Conservation (phyloP, 2,113 vertebrate species). For the Irena cyanogastra region DNA sequence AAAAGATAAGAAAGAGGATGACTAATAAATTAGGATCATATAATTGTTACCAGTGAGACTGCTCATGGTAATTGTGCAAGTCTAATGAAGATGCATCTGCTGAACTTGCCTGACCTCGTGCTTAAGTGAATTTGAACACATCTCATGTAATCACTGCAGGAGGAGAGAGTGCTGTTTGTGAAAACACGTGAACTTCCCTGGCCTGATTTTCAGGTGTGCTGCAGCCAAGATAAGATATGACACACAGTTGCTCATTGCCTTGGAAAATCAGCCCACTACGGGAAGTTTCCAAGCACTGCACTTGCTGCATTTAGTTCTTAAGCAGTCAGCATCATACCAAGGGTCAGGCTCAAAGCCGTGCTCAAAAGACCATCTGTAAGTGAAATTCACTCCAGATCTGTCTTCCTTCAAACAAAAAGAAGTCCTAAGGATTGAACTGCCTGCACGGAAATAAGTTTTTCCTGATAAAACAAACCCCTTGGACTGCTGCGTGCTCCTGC, state of each 20-base stretch:
- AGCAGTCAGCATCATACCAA: conserved; percentile 41
- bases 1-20: not conserved
- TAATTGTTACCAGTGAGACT: not conserved
- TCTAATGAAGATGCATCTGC: not conserved
- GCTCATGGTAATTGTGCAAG: not conserved
- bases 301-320: conserved; percentile 20
- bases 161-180: not conserved
- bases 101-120: not conserved
- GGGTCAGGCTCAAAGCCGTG: conserved; percentile 12
- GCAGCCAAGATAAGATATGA: not conserved
- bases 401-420: conserved; percentile 35
- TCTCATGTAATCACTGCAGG: not conserved
- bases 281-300: conserved; percentile 15
- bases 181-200: not conserved
- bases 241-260: conserved; percentile 25
- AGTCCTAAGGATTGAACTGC: conserved; percentile 25
- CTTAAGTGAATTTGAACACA: not conserved
- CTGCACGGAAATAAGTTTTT: not conserved
- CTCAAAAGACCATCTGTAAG: conserved; percentile 9
- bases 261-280: conserved; percentile 24
- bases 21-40: not conserved
- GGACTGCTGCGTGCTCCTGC: not conserved
- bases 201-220: not conserved
- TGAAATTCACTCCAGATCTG: conserved; percentile 30
- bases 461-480: conserved; percentile 42